Conservation (phyloP, 1,140 invertebrate genomes). For the Streblospio benedicti region DNA sequence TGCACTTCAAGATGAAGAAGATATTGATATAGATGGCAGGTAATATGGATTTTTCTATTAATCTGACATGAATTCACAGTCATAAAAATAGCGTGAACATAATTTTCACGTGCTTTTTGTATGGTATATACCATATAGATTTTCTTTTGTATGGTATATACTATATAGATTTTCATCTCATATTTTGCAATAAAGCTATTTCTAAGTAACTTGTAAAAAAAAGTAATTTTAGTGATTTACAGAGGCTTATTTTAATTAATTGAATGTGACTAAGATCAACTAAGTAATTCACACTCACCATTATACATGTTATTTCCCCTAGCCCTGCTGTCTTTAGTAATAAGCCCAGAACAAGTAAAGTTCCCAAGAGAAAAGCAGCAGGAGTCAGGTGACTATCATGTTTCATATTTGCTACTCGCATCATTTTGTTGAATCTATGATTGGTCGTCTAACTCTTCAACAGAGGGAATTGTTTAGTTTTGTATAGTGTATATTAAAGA, state of each 20-base stretch:
- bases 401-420: too few relatives aligned
- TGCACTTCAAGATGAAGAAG: slow-evolving; percentile 61
- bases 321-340: not conserved
- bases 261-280: not conserved
- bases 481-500: too few relatives aligned
- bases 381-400: too few relatives aligned
- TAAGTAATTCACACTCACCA: not conserved
- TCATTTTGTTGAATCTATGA: too few relatives aligned
- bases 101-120: not conserved
- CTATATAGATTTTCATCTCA: not conserved
- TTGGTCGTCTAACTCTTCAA: too few relatives aligned
- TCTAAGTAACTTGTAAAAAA: not conserved
- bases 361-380: too few relatives aligned
- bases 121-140: not conserved
- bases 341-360: not conserved
- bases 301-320: not conserved
- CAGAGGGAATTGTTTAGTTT: too few relatives aligned
- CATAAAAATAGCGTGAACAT: not conserved
- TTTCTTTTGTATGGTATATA: not conserved
- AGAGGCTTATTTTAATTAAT: not conserved
- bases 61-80: not conserved
- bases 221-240: not conserved
- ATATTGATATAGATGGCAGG: slow-evolving; percentile 58
- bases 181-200: not conserved
- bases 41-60: not conserved